A percentile compares a stretch with the other conserved stretches of the same genome.
These are phyloP conservation scores for Coelopa pilipes DNA, from an alignment of 2,888 invertebrate genomes.

Conservation along the genomic window DNA sequence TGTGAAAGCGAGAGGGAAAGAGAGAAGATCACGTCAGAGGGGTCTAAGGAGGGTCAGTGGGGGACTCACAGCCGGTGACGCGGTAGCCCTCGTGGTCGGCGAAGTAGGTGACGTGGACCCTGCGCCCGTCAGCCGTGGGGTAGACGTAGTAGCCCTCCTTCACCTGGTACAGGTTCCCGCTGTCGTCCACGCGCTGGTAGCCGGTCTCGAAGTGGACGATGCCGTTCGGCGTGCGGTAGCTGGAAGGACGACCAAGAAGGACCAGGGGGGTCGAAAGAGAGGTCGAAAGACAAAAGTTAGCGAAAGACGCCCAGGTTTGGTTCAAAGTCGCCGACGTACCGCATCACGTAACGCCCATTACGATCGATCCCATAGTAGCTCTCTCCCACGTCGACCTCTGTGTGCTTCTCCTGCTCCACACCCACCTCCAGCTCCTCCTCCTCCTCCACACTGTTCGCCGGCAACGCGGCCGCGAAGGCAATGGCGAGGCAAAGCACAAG, in stretches of 20 bases:
- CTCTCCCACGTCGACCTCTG: background rate
- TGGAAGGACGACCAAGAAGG: background rate
- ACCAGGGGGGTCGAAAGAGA: background rate
- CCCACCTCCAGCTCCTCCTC: too few species aligned
- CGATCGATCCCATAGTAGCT: slow-evolving; percentile 27
- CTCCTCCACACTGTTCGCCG: too few species aligned
- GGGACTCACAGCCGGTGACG: slow-evolving; percentile 35
- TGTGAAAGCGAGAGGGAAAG: background rate
- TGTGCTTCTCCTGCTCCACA: too few species aligned
- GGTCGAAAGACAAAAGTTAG: background rate
- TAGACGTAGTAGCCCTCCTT: slow-evolving; percentile 39
- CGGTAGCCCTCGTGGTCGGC: slow-evolving; percentile 34
- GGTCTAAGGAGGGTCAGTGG: too few species aligned
- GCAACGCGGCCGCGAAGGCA: background rate
- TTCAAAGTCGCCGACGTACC: too few species aligned
- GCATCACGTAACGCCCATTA: slow-evolving; percentile 35
- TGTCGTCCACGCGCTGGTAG: slow-evolving; percentile 25
- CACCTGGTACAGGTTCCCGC: slow-evolving; percentile 26
- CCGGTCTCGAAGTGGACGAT: slow-evolving; percentile 35
- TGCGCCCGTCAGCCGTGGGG: slow-evolving; percentile 34
- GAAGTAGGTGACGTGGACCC: slow-evolving; percentile 33
- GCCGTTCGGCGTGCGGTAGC: slow-evolving; percentile 27
- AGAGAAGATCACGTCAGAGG: background rate
- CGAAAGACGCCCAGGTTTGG: too few species aligned
- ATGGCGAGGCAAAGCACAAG: background rate